Conservation (phyloP, 2,888 invertebrate genomes). For the Tribolium freemani region DNA sequence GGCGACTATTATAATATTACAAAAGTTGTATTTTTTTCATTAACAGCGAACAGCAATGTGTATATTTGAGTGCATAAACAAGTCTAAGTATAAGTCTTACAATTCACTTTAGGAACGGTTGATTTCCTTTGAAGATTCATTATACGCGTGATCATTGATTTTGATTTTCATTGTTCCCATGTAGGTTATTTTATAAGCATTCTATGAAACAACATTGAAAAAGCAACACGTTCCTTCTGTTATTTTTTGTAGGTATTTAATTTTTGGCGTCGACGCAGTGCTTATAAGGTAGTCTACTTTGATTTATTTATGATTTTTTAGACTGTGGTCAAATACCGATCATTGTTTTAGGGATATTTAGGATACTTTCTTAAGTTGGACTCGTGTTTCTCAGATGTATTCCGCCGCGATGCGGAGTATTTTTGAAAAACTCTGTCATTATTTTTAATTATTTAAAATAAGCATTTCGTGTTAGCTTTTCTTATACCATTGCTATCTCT, state of each 20-base stretch:
- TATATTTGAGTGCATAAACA: conserved; percentile 65
- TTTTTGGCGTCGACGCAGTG: conserved; percentile 43
- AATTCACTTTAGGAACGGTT: conserved; percentile 57
- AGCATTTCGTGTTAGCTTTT: conserved; percentile 75
- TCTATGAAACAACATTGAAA: conserved; percentile 35
- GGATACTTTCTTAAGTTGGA: conserved; percentile 58
- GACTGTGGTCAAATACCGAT: conserved; percentile 62
- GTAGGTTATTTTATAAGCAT: conserved; percentile 61
- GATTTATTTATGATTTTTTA: conserved; percentile 56
- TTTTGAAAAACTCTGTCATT: conserved; percentile 34
- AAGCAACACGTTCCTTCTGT: conserved; percentile 40
- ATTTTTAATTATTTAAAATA: conserved; percentile 48
- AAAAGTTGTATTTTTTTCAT: conserved; percentile 66
- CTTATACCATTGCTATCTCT: conserved; percentile 66
- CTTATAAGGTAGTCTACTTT: conserved; percentile 58
- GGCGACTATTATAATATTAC: conserved; percentile 62
- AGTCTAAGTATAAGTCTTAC: conserved; percentile 47
- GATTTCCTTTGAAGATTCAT: conserved; percentile 51
- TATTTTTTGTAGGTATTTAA: conserved; percentile 23
- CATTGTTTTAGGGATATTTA: conserved; percentile 61
- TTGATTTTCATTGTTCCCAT: conserved; percentile 46
- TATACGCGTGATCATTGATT: conserved; percentile 30
- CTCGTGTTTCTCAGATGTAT: conserved; percentile 42
- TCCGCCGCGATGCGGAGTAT: conserved; percentile 32
- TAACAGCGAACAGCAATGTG: conserved; percentile 68